phyloP scores from a whole-genome alignment of 2,113 vertebrate genomes.

The Orientallactaga bullata region DNA sequence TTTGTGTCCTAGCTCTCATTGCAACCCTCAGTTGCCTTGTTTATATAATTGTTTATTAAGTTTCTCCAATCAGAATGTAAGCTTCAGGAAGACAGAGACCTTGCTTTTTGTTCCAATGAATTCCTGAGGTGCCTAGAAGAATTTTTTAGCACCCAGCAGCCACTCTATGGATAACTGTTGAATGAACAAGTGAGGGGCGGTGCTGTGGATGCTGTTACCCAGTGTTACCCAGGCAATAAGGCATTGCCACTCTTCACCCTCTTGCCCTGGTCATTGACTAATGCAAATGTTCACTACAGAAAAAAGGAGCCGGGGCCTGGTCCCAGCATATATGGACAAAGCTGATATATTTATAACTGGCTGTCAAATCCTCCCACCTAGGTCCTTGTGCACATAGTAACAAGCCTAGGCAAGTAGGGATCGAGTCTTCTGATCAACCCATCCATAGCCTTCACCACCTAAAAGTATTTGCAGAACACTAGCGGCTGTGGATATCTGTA shows the following conservation, averaged over 20 bases:
- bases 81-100: not conserved
- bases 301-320: not conserved
- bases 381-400: conserved; percentile 62
- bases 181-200: not conserved
- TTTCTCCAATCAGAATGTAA: conserved; percentile 17
- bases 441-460: conserved; percentile 23
- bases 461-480: not conserved
- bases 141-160: not conserved
- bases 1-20: not conserved
- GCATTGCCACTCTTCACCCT: not conserved
- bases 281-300: conserved; percentile 28
- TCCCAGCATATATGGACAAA: conserved; percentile 14
- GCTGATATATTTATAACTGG: conserved; percentile 32
- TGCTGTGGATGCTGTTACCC: not conserved
- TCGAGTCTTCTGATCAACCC: not conserved
- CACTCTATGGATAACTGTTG: not conserved
- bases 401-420: conserved; percentile 60
- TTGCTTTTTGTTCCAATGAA: not conserved
- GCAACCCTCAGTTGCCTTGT: not conserved
- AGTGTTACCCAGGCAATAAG: not conserved
- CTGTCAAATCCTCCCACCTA: conserved; percentile 6
- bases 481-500: not conserved
- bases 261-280: not conserved
- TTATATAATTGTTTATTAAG: not conserved
- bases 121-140: not conserved